Evolutionary conservation across 2,888 invertebrate genomes (phyloP).

Genomic region (Nemurella pictetii): DNA sequence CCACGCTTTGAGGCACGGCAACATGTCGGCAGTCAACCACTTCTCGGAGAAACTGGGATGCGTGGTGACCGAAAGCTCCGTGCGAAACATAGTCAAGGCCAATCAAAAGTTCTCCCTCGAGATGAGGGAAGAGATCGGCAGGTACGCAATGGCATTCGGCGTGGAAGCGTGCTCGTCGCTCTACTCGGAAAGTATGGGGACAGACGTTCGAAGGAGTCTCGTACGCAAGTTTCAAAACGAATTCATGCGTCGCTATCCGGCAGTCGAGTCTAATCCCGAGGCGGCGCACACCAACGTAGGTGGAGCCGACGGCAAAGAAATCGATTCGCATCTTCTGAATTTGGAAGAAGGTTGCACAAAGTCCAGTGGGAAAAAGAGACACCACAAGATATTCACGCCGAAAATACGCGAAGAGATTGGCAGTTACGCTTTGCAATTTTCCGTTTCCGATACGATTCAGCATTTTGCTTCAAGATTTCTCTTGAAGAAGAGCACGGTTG

Average conservation of each 20-base stretch:
- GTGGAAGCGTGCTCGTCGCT: slow-evolving; percentile 44
- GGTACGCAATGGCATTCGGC: slow-evolving; percentile 44
- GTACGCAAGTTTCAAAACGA: slow-evolving; percentile 45
- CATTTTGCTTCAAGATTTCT: slow-evolving; percentile 45
- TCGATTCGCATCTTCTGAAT: background rate
- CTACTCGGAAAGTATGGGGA: slow-evolving; percentile 44
- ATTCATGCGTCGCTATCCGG: slow-evolving; percentile 42
- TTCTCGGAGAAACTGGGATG: slow-evolving; percentile 45
- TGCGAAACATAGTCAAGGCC: slow-evolving; percentile 46
- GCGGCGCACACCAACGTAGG: background rate
- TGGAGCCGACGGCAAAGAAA: background rate
- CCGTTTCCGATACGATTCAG: slow-evolving; percentile 43
- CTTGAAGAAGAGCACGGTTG: slow-evolving; percentile 45
- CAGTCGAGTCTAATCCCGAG: slow-evolving; percentile 18
- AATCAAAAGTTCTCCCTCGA: slow-evolving; percentile 44
- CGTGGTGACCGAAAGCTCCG: slow-evolving; percentile 46
- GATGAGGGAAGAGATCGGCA: slow-evolving; percentile 46
- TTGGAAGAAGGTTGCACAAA: background rate
- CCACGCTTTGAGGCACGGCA: slow-evolving; percentile 46
- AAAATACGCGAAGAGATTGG: slow-evolving; percentile 46
- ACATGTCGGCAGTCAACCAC: slow-evolving; percentile 43
- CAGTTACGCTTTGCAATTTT: slow-evolving; percentile 43
- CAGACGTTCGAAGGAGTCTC: slow-evolving; percentile 43
- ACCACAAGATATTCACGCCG: slow-evolving; percentile 2
- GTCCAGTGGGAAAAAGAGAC: background rate